phyloP scores from a whole-genome alignment of 2,113 vertebrate species.

The Emydura subglobosa region DNA sequence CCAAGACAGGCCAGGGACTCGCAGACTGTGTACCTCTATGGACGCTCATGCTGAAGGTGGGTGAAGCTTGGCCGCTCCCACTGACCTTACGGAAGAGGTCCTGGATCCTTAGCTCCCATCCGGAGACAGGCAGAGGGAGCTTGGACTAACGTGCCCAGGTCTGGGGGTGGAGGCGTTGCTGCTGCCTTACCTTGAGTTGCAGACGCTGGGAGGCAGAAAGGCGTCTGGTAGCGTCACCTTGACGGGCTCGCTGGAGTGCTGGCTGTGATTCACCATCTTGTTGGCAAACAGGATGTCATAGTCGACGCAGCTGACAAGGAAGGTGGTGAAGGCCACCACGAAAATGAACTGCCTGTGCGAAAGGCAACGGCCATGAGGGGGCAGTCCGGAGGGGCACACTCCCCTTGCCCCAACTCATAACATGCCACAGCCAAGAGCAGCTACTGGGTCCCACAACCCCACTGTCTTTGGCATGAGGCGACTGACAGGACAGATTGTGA shows the following conservation, averaged over 20 bases:
- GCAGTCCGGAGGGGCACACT: neutral
- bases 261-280: constrained; percentile 95
- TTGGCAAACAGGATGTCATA: constrained; percentile 99
- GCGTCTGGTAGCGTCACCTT: constrained; percentile 97
- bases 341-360: constrained; percentile 94
- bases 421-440: neutral
- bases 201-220: constrained; percentile 90
- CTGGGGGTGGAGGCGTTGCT: neutral
- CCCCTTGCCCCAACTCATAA: neutral
- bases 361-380: neutral
- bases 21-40: neutral
- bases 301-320: constrained; percentile 97
- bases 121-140: neutral
- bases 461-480: neutral
- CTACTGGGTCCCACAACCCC: neutral
- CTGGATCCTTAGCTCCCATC: neutral
- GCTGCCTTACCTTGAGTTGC: constrained; percentile 86
- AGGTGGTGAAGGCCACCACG: constrained; percentile 97
- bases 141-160: neutral
- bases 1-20: neutral
- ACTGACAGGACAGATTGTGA: neutral
- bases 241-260: constrained; percentile 85
- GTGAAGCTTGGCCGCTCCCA: neutral
- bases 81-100: neutral
- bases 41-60: neutral